Base-by-base conservation (phyloP, 2,888 invertebrate genomes). In the Leucoptera coffeella region DNA sequence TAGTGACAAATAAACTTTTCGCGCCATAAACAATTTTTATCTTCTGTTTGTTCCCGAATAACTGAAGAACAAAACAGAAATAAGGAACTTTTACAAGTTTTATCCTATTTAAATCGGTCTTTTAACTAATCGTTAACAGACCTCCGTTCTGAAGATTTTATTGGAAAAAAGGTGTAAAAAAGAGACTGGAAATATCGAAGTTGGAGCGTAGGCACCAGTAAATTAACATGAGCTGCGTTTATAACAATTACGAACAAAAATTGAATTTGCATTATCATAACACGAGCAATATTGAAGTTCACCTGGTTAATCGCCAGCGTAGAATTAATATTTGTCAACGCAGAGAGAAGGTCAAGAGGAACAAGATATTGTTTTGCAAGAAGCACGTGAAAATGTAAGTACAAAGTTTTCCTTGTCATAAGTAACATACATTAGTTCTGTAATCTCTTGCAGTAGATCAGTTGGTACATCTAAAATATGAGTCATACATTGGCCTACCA, bases 311-410 rank as follows among this genome's bases (percentile, higher is more conserved):
- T 14, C 47, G 46, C 30, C 47, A 44, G 35, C 47, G 42, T 30
- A 46, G 44, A 28, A 50, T 44, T 32, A 56, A 52, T 36, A 45
- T 38, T 43, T 50, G 32, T 43, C 50, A 52, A 40, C 50, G 55
- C 54, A 61, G 51, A 35, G 50, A 60, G 40, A 60, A 53, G 38
- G 41, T 51, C 26, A 60, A 56, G 48, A 65, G 61, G 41, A 51
- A 50, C 29, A 69, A 54, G 51, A 55, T 50, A 47, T 38, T 45
- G 28, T 35, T 43, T 42, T 45, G 34, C 26, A 56, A 46, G 56
- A 52, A 47, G 56, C 46, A 56, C 40, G 35, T 47, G 30, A 64
- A 47, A 42, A 67, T 67, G 69, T 67, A 45, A 67, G 67, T 65
- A 47, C 26, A n/a, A n/a, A n/a, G n/a, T n/a, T n/a, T n/a, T n/a